Percentiles rank a stretch among this genome's conserved stretches.
Conservation (phyloP, 2,888 invertebrate species). For the Watsonalla binaria region DNA sequence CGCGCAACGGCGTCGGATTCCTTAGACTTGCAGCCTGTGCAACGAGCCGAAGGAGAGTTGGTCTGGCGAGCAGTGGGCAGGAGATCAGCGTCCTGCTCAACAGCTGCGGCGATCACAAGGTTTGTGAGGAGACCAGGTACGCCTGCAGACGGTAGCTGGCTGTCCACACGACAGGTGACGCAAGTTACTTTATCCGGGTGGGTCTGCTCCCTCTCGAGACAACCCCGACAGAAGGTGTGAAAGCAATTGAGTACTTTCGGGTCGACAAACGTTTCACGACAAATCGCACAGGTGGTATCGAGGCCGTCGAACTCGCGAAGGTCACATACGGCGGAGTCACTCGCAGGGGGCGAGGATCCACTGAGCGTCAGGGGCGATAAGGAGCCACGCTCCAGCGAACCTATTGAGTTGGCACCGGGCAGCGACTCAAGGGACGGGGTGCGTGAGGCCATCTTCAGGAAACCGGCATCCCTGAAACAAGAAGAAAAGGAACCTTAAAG, state of each 20-base stretch:
- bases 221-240: constrained; percentile 90
- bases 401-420: constrained; percentile 94
- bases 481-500: constrained; percentile 29
- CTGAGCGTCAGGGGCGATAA: constrained; percentile 90
- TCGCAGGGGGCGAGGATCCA: constrained; percentile 92
- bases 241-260: constrained; percentile 89
- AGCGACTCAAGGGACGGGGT: constrained; percentile 96
- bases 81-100: constrained; percentile 76
- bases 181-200: constrained; percentile 86
- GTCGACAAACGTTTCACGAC: constrained; percentile 86
- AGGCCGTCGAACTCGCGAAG: constrained; percentile 81
- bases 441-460: constrained; percentile 95
- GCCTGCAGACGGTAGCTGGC: constrained; percentile 74
- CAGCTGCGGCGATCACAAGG: constrained; percentile 77
- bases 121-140: constrained; percentile 83
- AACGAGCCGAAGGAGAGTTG: constrained; percentile 80
- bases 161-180: constrained; percentile 81
- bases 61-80: constrained; percentile 66
- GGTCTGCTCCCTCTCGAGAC: constrained; percentile 86
- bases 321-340: constrained; percentile 90
- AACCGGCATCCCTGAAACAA: constrained; percentile 90
- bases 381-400: constrained; percentile 91
- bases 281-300: constrained; percentile 82
- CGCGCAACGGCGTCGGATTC: constrained; percentile 96
- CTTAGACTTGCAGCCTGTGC: constrained; percentile 97